These are phyloP conservation scores for Platorchestia sp. DNA, from an alignment of 1,140 invertebrate genomes.

Conservation along the genomic window DNA sequence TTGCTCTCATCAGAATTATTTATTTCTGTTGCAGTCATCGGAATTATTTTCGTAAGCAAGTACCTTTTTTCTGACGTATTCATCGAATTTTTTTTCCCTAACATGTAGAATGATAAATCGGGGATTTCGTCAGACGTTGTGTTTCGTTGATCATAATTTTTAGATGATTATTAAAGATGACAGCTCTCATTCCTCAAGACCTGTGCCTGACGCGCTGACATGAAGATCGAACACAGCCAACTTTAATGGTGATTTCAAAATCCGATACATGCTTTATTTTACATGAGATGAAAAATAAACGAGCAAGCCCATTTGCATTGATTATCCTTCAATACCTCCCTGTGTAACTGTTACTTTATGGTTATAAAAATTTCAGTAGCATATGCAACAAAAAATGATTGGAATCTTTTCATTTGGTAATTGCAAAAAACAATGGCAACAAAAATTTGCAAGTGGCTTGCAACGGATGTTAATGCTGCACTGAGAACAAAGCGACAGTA, in stretches of 20 bases:
- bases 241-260: neutral
- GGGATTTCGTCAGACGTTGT: neutral
- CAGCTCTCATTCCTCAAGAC: neutral
- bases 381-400: neutral
- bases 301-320: neutral
- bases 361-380: neutral
- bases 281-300: neutral
- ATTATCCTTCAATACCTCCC: neutral
- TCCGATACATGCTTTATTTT: neutral
- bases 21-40: neutral
- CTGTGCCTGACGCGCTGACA: neutral
- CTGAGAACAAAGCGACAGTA: neutral
- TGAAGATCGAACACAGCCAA: neutral
- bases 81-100: neutral
- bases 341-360: neutral
- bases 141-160: neutral
- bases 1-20: neutral
- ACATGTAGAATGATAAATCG: neutral
- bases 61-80: neutral
- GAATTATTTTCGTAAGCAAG: neutral
- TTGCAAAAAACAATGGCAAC: neutral
- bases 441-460: neutral
- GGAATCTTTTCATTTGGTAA: too few relatives aligned
- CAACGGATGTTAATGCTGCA: neutral
- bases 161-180: neutral